Evolutionary conservation across 2,113 vertebrate genomes (phyloP).

Genomic region (Nesoenas mayeri): DNA sequence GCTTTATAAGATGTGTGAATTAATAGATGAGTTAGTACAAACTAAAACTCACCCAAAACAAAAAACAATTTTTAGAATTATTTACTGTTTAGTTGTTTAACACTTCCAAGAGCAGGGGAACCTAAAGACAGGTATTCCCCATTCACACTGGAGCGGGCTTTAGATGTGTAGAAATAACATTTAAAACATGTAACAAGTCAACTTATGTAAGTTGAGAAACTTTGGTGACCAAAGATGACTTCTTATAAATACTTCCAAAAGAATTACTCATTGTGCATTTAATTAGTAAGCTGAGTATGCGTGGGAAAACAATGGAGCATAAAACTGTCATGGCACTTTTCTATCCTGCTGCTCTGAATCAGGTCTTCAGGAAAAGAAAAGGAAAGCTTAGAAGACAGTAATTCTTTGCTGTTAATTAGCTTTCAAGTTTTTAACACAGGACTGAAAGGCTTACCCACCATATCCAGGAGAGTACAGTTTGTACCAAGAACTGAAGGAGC

Average conservation of each 20-base stretch:
- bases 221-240: background rate
- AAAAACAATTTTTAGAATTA: background rate
- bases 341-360: background rate
- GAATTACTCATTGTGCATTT: slow-evolving; percentile 2
- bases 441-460: background rate
- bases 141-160: background rate
- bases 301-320: background rate
- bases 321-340: background rate
- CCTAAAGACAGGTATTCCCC: background rate
- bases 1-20: background rate
- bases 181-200: background rate
- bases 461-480: background rate
- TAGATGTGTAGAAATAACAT: background rate
- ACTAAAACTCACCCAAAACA: background rate
- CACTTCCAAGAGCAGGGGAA: background rate
- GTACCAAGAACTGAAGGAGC: slow-evolving; percentile 9
- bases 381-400: background rate
- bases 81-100: background rate
- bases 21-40: background rate
- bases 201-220: background rate
- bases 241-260: background rate
- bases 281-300: background rate
- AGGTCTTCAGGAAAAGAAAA: background rate
- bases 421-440: background rate
- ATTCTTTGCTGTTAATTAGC: slow-evolving; percentile 9